Evolutionary conservation across 35 echinoderm and acorn worm genomes (phyloP).

Genomic region (Acanthaster planci): DNA sequence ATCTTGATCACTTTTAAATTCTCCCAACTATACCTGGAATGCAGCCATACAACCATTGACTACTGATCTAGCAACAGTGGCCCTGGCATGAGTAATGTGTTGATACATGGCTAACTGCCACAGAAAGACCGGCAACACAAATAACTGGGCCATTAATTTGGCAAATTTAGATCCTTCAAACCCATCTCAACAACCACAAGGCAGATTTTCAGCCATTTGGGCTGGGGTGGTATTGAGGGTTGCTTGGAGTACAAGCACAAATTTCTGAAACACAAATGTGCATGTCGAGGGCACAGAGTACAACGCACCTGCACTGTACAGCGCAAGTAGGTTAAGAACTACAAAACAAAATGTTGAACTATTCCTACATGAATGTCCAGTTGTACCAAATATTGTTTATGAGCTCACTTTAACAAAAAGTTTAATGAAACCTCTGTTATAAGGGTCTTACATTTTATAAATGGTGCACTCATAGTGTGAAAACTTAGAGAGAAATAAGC

Average conservation of each 20-base stretch:
- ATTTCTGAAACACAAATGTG: too few relatives aligned
- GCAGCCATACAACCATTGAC: not conserved
- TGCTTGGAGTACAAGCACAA: not conserved
- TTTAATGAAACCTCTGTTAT: too few relatives aligned
- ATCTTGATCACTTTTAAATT: conserved; percentile 13
- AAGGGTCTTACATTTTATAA: too few relatives aligned
- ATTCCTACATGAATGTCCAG: too few relatives aligned
- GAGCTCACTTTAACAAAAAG: too few relatives aligned
- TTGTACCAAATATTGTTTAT: too few relatives aligned
- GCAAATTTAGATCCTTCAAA: conserved; percentile 17
- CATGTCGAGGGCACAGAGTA: too few relatives aligned
- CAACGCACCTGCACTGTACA: too few relatives aligned
- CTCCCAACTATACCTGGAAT: not conserved
- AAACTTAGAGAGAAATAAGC: too few relatives aligned
- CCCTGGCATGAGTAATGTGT: not conserved
- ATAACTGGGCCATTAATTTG: not conserved
- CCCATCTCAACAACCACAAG: not conserved
- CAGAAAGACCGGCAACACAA: not conserved
- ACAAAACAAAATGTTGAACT: too few relatives aligned
- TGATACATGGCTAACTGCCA: conserved; percentile 5
- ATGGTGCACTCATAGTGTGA: too few relatives aligned
- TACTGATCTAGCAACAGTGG: not conserved
- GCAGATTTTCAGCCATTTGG: not conserved
- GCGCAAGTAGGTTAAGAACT: too few relatives aligned
- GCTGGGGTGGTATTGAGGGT: not conserved